A percentile compares a stretch with the other conserved stretches of the same genome.
These are phyloP conservation scores for Pedicia rivosa DNA, from an alignment of 2,888 invertebrate genomes.

Conservation along the genomic window DNA sequence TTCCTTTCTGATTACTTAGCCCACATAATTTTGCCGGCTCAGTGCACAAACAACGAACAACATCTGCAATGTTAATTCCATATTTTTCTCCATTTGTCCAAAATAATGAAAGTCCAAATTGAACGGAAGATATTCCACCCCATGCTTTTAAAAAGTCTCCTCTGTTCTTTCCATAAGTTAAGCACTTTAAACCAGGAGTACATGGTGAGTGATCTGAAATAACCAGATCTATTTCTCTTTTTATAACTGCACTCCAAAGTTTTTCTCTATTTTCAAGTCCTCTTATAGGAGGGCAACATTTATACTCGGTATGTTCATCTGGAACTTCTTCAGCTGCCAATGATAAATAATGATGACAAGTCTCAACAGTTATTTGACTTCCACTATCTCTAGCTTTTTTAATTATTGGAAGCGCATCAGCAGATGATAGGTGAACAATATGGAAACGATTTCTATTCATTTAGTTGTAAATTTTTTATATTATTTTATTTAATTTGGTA, in stretches of 20 bases:
- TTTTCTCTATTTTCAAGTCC: slow-evolving; percentile 40
- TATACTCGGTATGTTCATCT: slow-evolving; percentile 46
- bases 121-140: slow-evolving; percentile 59
- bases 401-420: slow-evolving; percentile 40
- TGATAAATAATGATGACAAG: slow-evolving; percentile 55
- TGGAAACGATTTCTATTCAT: slow-evolving; percentile 43
- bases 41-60: slow-evolving; percentile 41
- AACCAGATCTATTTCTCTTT: slow-evolving; percentile 42
- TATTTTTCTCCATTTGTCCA: slow-evolving; percentile 46
- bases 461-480: neutral
- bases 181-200: slow-evolving; percentile 42
- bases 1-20: slow-evolving; percentile 42
- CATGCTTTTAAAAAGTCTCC: slow-evolving; percentile 52
- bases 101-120: slow-evolving; percentile 52
- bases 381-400: slow-evolving; percentile 32
- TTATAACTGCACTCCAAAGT: slow-evolving; percentile 44
- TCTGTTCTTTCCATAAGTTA: slow-evolving; percentile 27
- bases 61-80: slow-evolving; percentile 35
- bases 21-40: slow-evolving; percentile 46
- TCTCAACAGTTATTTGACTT: slow-evolving; percentile 47
- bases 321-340: slow-evolving; percentile 47
- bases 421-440: slow-evolving; percentile 50
- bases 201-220: slow-evolving; percentile 55
- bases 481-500: neutral
- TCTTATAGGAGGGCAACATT: slow-evolving; percentile 57